These are phyloP conservation scores for Tauraco erythrolophus DNA, from an alignment of 2,113 vertebrate genomes.

Conservation along the genomic window DNA sequence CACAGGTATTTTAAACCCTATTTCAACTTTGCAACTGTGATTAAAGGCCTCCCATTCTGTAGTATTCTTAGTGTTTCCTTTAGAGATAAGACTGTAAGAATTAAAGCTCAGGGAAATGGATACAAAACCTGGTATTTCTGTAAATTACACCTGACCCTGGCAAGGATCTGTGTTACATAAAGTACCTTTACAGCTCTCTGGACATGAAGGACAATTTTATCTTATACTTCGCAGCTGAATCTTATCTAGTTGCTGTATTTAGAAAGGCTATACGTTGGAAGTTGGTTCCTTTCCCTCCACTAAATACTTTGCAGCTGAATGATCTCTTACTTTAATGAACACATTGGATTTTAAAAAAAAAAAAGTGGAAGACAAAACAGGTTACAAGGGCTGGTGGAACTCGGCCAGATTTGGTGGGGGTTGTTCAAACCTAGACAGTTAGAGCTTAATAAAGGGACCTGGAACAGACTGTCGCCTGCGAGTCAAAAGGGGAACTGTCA, in stretches of 20 bases:
- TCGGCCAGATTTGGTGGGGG: background rate
- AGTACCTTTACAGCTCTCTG: background rate
- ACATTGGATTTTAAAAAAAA: background rate
- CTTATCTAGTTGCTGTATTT: background rate
- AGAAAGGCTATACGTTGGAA: background rate
- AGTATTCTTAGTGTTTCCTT: background rate
- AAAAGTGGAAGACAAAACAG: background rate
- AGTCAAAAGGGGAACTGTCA: slow-evolving; percentile 41
- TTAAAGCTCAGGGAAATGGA: background rate
- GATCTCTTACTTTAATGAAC: background rate
- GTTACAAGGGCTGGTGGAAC: background rate
- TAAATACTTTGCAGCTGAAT: background rate
- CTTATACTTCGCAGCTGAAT: background rate
- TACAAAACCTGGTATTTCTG: background rate
- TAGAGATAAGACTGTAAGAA: too few relatives aligned
- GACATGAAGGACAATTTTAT: background rate
- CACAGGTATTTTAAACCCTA: background rate
- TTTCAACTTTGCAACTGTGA: background rate
- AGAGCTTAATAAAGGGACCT: background rate
- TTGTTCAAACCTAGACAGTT: slow-evolving; percentile 9
- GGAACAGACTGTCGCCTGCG: slow-evolving; percentile 12
- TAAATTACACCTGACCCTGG: background rate
- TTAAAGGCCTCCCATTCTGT: background rate
- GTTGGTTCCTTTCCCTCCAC: background rate
- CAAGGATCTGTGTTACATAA: background rate